Percentiles rank a stretch among this genome's conserved stretches.
These are phyloP conservation scores for Panagrolaimus sp. DNA, from an alignment of 1,140 invertebrate species.

Conservation along the genomic window DNA sequence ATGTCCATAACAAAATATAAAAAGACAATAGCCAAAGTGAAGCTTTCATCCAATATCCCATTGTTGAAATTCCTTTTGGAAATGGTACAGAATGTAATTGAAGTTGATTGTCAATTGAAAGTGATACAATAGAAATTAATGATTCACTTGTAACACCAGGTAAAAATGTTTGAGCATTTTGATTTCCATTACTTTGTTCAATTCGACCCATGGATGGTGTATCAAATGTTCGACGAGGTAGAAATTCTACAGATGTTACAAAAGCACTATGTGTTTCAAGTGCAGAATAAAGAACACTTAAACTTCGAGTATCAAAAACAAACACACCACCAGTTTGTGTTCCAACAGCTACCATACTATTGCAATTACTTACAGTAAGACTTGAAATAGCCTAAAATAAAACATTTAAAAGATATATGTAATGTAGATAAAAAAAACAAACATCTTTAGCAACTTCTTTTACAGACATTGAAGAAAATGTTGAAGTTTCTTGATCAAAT, in stretches of 20 bases:
- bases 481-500: slow-evolving; percentile 13
- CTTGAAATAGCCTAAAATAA: neutral
- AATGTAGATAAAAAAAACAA: neutral
- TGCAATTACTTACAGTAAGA: neutral
- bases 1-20: slow-evolving; percentile 12
- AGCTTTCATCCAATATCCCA: slow-evolving; percentile 9
- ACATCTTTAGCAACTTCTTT: slow-evolving; percentile 10
- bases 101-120: slow-evolving; percentile 18
- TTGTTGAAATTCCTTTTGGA: slow-evolving; percentile 11
- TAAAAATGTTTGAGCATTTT: neutral
- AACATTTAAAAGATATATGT: too few relatives aligned
- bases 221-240: slow-evolving; percentile 5
- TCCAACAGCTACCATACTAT: slow-evolving; percentile 10
- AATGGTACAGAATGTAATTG: slow-evolving; percentile 20
- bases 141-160: slow-evolving; percentile 15
- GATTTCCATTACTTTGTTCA: neutral
- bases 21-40: neutral
- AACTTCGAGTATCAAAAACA: slow-evolving; percentile 9
- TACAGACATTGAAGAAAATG: neutral
- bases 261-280: slow-evolving; percentile 1
- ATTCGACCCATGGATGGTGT: slow-evolving; percentile 9
- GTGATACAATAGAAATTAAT: slow-evolving; percentile 5
- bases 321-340: slow-evolving; percentile 12
- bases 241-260: slow-evolving; percentile 23
- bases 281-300: slow-evolving; percentile 1